These are phyloP conservation scores for Hippopotamus amphibius DNA, from an alignment of 2,113 vertebrate genomes.

Conservation along the genomic window DNA sequence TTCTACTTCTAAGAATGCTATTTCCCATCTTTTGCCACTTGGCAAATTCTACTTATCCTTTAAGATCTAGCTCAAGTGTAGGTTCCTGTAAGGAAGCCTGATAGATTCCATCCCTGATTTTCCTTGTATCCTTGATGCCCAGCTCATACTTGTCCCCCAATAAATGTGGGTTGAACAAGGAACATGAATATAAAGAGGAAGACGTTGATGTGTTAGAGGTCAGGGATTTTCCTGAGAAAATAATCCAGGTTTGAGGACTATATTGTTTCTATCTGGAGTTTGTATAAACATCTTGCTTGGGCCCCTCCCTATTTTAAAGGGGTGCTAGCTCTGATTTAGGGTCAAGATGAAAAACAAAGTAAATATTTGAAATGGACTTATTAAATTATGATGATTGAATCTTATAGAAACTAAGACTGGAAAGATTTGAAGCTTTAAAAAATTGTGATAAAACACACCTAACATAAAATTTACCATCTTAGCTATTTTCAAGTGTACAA, in stretches of 20 bases:
- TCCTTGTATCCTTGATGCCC: not conserved
- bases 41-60: not conserved
- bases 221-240: slow-evolving; percentile 7
- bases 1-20: slow-evolving; percentile 11
- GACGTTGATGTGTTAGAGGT: not conserved
- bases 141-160: not conserved
- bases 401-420: not conserved
- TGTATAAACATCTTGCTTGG: not conserved
- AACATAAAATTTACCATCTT: not conserved
- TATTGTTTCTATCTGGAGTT: not conserved
- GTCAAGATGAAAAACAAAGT: not conserved
- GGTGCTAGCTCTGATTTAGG: not conserved
- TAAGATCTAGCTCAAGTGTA: not conserved
- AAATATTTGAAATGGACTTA: not conserved
- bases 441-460: not conserved
- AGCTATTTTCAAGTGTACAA: not conserved
- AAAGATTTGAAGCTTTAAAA: slow-evolving; percentile 12
- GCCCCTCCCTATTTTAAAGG: not conserved
- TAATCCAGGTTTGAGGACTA: not conserved
- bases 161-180: not conserved
- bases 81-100: not conserved
- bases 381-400: not conserved
- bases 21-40: not conserved
- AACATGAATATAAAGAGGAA: not conserved
- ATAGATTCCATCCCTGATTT: not conserved